Evolutionary conservation across 1,140 invertebrate species (phyloP).

Genomic region (Forficula auricularia): DNA sequence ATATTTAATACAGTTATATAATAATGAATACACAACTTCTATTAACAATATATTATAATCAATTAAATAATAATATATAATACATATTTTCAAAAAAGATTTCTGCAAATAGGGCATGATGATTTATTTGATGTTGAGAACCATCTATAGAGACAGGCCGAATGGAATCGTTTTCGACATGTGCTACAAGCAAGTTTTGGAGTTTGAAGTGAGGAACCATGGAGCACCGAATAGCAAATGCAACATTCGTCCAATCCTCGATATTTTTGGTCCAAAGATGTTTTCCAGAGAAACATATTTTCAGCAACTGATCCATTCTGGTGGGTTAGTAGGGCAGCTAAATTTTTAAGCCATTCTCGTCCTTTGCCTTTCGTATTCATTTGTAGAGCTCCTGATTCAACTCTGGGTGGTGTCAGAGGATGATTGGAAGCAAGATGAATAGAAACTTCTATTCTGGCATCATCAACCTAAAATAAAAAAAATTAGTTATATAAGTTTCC

Average conservation of each 20-base stretch:
- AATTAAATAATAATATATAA: no score
- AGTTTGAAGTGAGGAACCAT: constrained; percentile 66
- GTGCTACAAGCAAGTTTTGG: constrained; percentile 69
- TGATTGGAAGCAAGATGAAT: constrained; percentile 63
- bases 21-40: no score
- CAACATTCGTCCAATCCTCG: constrained; percentile 84
- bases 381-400: constrained; percentile 45
- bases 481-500: no score
- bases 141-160: constrained; percentile 84
- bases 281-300: constrained; percentile 72
- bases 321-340: constrained; percentile 30
- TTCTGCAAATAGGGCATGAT: constrained; percentile 75
- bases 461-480: constrained; percentile 43
- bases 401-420: constrained; percentile 53
- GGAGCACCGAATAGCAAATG: constrained; percentile 81
- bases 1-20: no score
- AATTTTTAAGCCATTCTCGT: constrained; percentile 62
- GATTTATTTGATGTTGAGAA: constrained; percentile 79
- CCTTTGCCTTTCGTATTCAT: constrained; percentile 39
- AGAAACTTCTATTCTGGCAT: constrained; percentile 58
- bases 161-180: constrained; percentile 86
- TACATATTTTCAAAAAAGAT: constrained; percentile 46
- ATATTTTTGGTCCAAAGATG: constrained; percentile 75
- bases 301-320: constrained; percentile 76
- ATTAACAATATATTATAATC: no score